Evolutionary conservation across 2,113 vertebrate genomes (phyloP).

Genomic region (Synodontis membranacea): DNA sequence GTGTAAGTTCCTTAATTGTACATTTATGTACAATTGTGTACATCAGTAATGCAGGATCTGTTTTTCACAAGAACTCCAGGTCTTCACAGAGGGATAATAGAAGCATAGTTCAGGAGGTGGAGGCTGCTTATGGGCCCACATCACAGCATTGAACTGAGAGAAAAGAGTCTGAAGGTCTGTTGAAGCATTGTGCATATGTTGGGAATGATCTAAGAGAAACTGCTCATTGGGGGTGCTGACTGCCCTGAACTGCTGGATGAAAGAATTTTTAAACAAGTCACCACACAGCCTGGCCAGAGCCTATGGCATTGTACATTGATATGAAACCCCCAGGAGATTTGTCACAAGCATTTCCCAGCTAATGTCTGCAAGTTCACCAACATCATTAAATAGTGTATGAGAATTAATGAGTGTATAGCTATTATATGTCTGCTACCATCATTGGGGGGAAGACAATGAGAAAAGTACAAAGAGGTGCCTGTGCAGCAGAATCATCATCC

Average conservation of each 20-base stretch:
- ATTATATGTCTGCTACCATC: neutral
- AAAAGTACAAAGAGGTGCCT: neutral
- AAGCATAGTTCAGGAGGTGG: neutral
- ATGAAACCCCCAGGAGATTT: neutral
- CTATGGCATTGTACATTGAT: neutral
- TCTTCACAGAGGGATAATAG: neutral
- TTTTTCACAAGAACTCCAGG: neutral
- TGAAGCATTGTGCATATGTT: neutral
- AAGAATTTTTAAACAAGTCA: too few relatives aligned
- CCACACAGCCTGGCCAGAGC: too few relatives aligned
- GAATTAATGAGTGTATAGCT: too few relatives aligned
- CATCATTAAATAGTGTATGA: too few relatives aligned
- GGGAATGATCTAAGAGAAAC: neutral
- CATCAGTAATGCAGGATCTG: neutral
- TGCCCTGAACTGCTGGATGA: too few relatives aligned
- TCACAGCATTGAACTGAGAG: neutral
- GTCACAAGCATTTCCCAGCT: too few relatives aligned
- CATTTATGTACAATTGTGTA: too few relatives aligned
- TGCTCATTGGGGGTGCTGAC: neutral
- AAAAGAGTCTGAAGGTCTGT: neutral
- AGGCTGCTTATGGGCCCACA: neutral
- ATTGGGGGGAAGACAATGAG: neutral
- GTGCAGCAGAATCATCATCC: neutral
- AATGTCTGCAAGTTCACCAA: too few relatives aligned
- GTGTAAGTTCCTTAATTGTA: neutral